These are phyloP conservation scores for Leptinotarsa defecta DNA, from an alignment of 1,140 invertebrate species.

Conservation along the genomic window DNA sequence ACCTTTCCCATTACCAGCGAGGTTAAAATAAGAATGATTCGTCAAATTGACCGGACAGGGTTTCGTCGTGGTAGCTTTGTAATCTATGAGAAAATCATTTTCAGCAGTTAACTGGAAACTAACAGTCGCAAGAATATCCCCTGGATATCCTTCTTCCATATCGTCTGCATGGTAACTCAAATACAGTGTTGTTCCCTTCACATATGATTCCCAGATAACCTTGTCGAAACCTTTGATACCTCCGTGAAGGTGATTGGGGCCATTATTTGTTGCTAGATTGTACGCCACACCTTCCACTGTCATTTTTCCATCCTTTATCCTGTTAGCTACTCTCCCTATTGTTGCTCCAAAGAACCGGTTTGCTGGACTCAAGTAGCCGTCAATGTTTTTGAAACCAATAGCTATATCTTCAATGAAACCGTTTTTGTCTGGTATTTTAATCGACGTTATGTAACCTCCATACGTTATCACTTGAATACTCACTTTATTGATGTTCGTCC, in stretches of 20 bases:
- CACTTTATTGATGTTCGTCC: conserved; percentile 63
- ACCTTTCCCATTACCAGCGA: conserved; percentile 76
- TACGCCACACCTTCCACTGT: conserved; percentile 70
- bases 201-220: conserved; percentile 60
- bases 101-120: conserved; percentile 74
- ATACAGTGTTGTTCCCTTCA: conserved; percentile 53
- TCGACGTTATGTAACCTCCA: conserved; percentile 76
- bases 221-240: conserved; percentile 86
- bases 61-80: conserved; percentile 74
- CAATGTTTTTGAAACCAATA: conserved; percentile 76
- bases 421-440: conserved; percentile 72
- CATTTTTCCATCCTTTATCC: conserved; percentile 75
- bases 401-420: conserved; percentile 72
- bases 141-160: conserved; percentile 88
- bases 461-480: conserved; percentile 70
- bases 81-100: conserved; percentile 73
- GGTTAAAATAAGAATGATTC: conserved; percentile 94
- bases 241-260: conserved; percentile 81
- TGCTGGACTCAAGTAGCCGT: conserved; percentile 64
- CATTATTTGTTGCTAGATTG: conserved; percentile 73
- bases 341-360: conserved; percentile 86
- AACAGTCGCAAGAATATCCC: conserved; percentile 69
- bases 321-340: conserved; percentile 86
- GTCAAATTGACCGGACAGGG: conserved; percentile 87
- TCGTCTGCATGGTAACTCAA: conserved; percentile 60